Evolutionary conservation across 2,113 vertebrate species (phyloP).

Genomic region (Sylvicapra grimmia): DNA sequence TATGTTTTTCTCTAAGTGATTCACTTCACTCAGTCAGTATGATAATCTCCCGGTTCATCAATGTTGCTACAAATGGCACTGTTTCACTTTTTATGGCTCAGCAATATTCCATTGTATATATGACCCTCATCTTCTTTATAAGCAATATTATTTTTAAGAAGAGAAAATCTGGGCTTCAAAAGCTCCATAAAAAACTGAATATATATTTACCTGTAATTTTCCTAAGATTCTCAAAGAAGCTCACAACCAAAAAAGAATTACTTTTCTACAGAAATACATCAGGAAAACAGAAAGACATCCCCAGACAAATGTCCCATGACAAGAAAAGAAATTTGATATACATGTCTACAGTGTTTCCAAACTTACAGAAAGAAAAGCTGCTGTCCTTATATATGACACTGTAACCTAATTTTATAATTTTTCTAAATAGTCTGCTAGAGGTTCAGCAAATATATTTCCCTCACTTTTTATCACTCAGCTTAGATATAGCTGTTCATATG

Average conservation of each 20-base stretch:
- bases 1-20: not conserved
- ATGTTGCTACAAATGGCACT: not conserved
- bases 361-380: not conserved
- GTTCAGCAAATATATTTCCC: not conserved
- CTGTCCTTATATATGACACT: not conserved
- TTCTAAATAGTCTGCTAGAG: not conserved
- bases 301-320: not conserved
- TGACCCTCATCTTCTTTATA: not conserved
- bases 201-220: not conserved
- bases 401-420: not conserved
- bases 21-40: not conserved
- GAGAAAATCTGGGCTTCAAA: not conserved
- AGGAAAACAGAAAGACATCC: not conserved
- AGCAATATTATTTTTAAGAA: not conserved
- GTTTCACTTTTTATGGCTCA: not conserved
- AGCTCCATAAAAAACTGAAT: not conserved
- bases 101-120: not conserved
- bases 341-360: not conserved
- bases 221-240: constrained; percentile 7
- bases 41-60: not conserved
- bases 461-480: not conserved
- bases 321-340: not conserved
- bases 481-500: not conserved
- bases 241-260: not conserved
- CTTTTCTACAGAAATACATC: not conserved